These are phyloP conservation scores for Pavo muticus DNA, from an alignment of 2,113 vertebrate species.

Conservation along the genomic window DNA sequence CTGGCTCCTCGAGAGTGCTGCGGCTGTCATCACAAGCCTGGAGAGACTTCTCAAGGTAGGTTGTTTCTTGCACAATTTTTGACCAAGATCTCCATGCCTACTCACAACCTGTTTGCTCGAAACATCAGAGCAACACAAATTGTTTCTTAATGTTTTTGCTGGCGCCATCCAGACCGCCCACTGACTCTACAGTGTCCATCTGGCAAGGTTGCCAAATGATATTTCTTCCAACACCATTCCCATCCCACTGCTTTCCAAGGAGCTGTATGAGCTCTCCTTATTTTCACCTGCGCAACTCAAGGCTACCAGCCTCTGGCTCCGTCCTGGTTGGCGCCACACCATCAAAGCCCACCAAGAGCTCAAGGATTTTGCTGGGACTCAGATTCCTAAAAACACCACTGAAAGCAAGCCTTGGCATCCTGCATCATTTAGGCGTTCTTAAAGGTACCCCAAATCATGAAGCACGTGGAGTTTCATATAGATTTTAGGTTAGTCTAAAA, in stretches of 20 bases:
- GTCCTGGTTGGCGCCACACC: background rate
- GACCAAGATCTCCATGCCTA: background rate
- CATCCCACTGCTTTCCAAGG: background rate
- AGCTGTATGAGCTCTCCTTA: background rate
- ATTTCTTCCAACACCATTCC: background rate
- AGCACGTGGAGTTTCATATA: background rate
- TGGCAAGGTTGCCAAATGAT: background rate
- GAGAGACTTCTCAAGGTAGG: background rate
- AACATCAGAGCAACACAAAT: background rate
- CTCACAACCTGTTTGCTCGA: background rate
- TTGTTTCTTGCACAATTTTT: background rate
- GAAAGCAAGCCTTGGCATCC: background rate
- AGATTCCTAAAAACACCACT: background rate
- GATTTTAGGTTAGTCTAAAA: background rate
- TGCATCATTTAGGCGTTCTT: background rate
- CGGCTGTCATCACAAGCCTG: rapidly evolving
- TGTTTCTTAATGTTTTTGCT: background rate
- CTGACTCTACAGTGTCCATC: background rate
- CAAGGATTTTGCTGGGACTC: background rate
- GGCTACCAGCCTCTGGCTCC: background rate
- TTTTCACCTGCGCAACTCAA: background rate
- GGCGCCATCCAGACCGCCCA: background rate
- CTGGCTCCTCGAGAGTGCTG: background rate
- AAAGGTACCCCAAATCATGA: background rate
- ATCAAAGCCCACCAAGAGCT: background rate